Conservation (phyloP, 2,888 invertebrate genomes). For the Drosophila atripex region DNA sequence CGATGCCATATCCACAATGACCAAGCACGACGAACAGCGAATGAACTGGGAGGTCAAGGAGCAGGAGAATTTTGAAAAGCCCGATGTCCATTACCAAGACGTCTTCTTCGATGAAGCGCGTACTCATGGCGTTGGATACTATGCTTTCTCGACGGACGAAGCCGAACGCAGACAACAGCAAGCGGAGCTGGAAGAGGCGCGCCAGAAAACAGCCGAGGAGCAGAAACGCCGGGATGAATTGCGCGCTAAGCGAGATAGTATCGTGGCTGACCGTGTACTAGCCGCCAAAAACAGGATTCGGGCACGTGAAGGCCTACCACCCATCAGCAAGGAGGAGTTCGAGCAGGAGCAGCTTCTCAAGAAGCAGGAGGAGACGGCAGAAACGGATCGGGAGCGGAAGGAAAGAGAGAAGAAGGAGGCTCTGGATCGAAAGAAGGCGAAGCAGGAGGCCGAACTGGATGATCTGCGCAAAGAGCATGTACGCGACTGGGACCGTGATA, state of each 20-base stretch:
- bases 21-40: conserved; percentile 89
- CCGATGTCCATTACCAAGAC: conserved; percentile 95
- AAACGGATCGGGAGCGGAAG: conserved; percentile 68
- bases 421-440: conserved; percentile 66
- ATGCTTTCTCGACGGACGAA: conserved; percentile 94
- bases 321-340: conserved; percentile 85
- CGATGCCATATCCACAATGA: conserved; percentile 85
- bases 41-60: conserved; percentile 95
- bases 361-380: conserved; percentile 28
- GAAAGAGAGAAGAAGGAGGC: conserved; percentile 78
- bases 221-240: conserved; percentile 87
- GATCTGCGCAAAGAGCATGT: conserved; percentile 84
- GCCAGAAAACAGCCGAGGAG: conserved; percentile 88
- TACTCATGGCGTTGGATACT: conserved; percentile 96
- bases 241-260: conserved; percentile 87
- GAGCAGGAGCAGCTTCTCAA: conserved; percentile 72
- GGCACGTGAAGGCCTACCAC: conserved; percentile 89
- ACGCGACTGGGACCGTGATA: conserved; percentile 88
- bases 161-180: conserved; percentile 91
- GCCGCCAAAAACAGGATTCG: conserved; percentile 90
- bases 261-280: conserved; percentile 88
- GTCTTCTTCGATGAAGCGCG: conserved; percentile 96
- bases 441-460: conserved; percentile 82
- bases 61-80: conserved; percentile 88
- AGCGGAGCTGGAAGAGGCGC: conserved; percentile 88